A percentile compares a stretch with the other conserved stretches of the same genome.
phyloP scores from a whole-genome alignment of 2,888 invertebrate genomes.

The Lutraria lutraria region DNA sequence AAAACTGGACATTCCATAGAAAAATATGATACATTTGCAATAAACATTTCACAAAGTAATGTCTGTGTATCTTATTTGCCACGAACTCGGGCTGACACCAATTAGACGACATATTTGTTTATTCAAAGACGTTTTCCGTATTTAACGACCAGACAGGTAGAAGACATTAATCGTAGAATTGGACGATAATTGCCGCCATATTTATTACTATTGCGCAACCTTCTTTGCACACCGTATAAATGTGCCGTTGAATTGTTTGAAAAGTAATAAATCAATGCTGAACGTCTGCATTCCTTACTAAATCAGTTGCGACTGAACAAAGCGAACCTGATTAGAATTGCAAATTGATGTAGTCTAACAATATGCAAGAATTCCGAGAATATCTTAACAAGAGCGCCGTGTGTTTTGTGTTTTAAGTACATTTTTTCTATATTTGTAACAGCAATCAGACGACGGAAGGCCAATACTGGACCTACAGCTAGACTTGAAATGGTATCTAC shows the following conservation, averaged over 20 bases:
- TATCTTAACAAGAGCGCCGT: background rate
- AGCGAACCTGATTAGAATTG: background rate
- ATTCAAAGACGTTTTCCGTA: background rate
- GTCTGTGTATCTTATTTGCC: background rate
- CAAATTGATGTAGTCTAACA: background rate
- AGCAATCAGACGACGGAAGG: constrained; percentile 53
- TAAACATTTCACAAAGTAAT: background rate
- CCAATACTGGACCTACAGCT: constrained; percentile 25
- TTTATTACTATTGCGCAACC: background rate
- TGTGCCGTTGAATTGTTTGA: background rate
- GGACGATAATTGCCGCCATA: background rate
- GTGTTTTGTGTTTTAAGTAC: background rate
- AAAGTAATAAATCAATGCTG: background rate
- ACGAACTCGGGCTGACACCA: background rate
- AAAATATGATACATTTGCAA: background rate
- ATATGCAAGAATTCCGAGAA: background rate
- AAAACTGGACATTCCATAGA: background rate
- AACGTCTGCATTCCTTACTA: background rate
- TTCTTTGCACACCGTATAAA: background rate
- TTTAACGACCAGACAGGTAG: background rate
- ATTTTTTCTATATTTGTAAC: background rate
- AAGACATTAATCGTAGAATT: background rate
- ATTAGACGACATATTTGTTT: background rate
- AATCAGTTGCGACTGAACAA: background rate
- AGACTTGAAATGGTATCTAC: constrained; percentile 61